Evolutionary conservation across 2,113 vertebrate species (phyloP).

Genomic region (Maccullochella peelii): DNA sequence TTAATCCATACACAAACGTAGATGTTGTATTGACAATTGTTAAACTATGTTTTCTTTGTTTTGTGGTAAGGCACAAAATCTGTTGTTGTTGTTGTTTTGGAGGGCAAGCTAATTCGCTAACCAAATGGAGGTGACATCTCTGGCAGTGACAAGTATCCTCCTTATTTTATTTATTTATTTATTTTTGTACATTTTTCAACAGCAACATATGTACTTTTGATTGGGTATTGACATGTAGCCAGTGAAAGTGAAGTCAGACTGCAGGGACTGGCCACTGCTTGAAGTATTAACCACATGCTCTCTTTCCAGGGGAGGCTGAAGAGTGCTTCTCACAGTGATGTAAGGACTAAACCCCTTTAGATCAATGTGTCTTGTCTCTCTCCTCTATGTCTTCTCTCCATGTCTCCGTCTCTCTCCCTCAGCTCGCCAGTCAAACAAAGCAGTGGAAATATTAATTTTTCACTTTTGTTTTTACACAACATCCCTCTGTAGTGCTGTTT

Average conservation of each 20-base stretch:
- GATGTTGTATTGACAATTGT: not conserved
- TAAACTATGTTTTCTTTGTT: not conserved
- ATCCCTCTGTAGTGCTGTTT: slow-evolving; percentile 42
- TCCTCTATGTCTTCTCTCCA: slow-evolving; percentile 71
- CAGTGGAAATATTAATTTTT: slow-evolving; percentile 68
- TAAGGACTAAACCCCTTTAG: slow-evolving; percentile 86
- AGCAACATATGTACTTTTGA: slow-evolving; percentile 20
- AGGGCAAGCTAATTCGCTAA: not conserved
- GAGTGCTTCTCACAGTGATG: slow-evolving; percentile 91
- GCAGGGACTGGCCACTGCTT: slow-evolving; percentile 66
- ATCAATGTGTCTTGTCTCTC: slow-evolving; percentile 86
- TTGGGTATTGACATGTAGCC: slow-evolving; percentile 19
- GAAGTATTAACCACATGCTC: slow-evolving; percentile 84
- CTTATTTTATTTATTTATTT: too few relatives aligned
- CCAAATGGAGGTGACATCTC: not conserved
- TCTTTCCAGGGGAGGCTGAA: slow-evolving; percentile 91
- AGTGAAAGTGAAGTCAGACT: slow-evolving; percentile 59
- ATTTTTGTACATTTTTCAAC: slow-evolving; percentile 20
- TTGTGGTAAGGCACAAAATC: not conserved
- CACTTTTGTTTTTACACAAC: slow-evolving; percentile 55
- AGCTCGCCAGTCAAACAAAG: slow-evolving; percentile 76
- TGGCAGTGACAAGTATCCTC: slow-evolving; percentile 10
- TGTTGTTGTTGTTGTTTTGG: slow-evolving; percentile 15
- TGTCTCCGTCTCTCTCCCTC: slow-evolving; percentile 74
- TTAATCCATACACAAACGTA: not conserved